Evolutionary conservation across 2,797 vertebrate genomes (phyloP).

Genomic region (Lophius americanus): DNA sequence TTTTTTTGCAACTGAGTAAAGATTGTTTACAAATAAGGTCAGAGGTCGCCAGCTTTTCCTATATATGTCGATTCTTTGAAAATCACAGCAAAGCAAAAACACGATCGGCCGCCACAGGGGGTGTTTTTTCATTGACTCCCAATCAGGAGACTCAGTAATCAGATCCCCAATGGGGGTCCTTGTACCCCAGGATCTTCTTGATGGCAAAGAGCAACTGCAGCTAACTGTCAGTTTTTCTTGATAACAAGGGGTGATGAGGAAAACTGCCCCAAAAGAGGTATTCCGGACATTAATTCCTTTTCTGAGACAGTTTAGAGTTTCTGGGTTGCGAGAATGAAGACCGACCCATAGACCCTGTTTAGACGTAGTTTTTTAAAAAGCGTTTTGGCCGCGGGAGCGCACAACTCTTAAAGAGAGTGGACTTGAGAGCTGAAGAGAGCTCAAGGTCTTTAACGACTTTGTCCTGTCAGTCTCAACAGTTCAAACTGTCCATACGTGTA

Average conservation of each 20-base stretch:
- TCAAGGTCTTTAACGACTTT: too few relatives aligned
- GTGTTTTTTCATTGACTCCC: slow-evolving; percentile 5
- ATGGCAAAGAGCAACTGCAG: background rate
- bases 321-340: too few relatives aligned
- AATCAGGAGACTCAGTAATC: slow-evolving; percentile 11
- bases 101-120: slow-evolving; percentile 6
- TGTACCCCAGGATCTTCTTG: background rate
- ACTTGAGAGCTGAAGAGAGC: too few relatives aligned
- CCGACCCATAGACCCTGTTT: too few relatives aligned
- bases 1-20: slow-evolving; percentile 12
- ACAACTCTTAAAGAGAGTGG: too few relatives aligned
- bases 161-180: background rate
- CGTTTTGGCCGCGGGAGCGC: too few relatives aligned
- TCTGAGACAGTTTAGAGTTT: too few relatives aligned
- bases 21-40: slow-evolving; percentile 3
- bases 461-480: too few relatives aligned
- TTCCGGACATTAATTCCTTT: too few relatives aligned
- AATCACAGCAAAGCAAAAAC: slow-evolving; percentile 6
- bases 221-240: background rate
- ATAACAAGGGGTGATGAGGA: too few relatives aligned
- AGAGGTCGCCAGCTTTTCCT: background rate
- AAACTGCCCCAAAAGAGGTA: accelerated
- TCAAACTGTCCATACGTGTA: too few relatives aligned
- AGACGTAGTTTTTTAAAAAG: too few relatives aligned
- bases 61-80: slow-evolving; percentile 1